Percentiles rank a stretch among this genome's conserved stretches.
Conservation (phyloP, 2,113 vertebrate genomes). For the Castor canadensis region DNA sequence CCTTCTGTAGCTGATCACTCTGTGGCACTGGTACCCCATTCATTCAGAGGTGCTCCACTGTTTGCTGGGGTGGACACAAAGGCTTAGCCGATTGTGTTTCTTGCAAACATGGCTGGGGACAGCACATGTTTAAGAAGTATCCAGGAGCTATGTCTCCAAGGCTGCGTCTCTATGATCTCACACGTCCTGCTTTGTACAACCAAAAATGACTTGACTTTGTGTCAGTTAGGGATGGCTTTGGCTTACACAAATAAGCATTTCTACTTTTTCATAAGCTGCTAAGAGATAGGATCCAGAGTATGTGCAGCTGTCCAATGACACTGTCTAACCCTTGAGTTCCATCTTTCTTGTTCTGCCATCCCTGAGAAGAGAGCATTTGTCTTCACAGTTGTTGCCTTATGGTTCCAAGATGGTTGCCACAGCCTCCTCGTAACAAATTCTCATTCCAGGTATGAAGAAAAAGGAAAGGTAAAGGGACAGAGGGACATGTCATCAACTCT, state of each 20-base stretch:
- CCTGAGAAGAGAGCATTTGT: not conserved
- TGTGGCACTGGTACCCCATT: not conserved
- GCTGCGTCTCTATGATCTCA: not conserved
- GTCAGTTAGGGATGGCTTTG: slow-evolving; percentile 21
- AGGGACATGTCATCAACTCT: not conserved
- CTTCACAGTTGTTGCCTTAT: not conserved
- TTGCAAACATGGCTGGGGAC: not conserved
- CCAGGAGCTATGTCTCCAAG: not conserved
- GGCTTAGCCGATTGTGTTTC: not conserved
- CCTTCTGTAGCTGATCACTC: not conserved
- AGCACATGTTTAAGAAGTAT: not conserved
- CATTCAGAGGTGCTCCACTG: not conserved
- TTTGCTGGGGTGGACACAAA: not conserved
- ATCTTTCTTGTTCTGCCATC: not conserved
- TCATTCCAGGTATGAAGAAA: not conserved
- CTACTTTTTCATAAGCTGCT: not conserved
- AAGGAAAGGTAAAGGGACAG: not conserved
- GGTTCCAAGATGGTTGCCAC: not conserved
- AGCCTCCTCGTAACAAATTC: not conserved
- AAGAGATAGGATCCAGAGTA: not conserved
- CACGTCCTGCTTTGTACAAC: not conserved
- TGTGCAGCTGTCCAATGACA: not conserved
- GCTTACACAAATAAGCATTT: slow-evolving; percentile 16
- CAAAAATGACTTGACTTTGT: not conserved
- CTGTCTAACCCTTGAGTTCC: not conserved